Evolutionary conservation across 2,113 vertebrate genomes (phyloP).

Genomic region (Brienomyrus longianalis): DNA sequence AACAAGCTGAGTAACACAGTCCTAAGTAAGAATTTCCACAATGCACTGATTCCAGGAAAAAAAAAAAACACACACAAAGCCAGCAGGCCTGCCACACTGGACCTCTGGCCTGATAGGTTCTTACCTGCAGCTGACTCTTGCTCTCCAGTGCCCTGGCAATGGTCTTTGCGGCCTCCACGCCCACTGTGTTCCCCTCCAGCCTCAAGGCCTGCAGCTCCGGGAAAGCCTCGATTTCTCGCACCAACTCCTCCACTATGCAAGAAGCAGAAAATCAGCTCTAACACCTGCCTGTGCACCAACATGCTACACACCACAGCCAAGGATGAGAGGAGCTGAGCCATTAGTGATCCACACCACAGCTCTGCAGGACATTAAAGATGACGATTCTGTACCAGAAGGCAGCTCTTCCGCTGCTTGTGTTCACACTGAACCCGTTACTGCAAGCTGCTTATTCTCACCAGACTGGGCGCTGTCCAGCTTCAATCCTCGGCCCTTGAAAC

Average conservation of each 20-base stretch:
- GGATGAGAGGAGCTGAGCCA: background rate
- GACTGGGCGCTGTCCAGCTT: slow-evolving; percentile 87
- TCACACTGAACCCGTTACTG: background rate
- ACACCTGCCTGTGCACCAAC: background rate
- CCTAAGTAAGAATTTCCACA: background rate
- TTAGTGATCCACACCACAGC: background rate
- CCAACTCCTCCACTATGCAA: slow-evolving; percentile 64
- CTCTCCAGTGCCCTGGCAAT: slow-evolving; percentile 88
- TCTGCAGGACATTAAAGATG: background rate
- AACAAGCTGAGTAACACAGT: background rate
- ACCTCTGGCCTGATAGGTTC: background rate
- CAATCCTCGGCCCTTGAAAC: slow-evolving; percentile 87
- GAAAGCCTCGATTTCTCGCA: slow-evolving; percentile 80
- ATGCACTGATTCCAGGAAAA: background rate
- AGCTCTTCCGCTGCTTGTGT: background rate
- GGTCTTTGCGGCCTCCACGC: slow-evolving; percentile 84
- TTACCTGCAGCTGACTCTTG: slow-evolving; percentile 81
- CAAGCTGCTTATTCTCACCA: slow-evolving; percentile 60
- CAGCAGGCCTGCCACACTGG: background rate
- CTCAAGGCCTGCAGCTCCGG: slow-evolving; percentile 76
- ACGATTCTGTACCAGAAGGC: no score
- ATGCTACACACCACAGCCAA: background rate
- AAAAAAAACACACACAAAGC: background rate
- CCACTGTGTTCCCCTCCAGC: slow-evolving; percentile 90
- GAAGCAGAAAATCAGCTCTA: background rate